Evolutionary conservation across 92 coral and sea anemone species (phyloP).

Genomic region (Pocillopora grandis): DNA sequence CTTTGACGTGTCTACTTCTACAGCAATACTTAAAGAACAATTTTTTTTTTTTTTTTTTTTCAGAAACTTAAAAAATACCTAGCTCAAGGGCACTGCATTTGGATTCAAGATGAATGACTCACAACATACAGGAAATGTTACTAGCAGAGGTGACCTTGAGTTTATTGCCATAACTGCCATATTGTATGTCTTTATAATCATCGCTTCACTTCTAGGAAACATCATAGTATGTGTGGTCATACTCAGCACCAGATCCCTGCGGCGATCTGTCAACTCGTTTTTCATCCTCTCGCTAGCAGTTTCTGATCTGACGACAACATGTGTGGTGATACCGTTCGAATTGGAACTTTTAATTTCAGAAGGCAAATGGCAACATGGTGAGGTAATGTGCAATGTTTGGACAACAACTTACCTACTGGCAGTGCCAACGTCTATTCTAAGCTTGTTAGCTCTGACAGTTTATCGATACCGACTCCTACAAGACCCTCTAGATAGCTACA

Average conservation of each 20-base stretch:
- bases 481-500: constrained; percentile 64
- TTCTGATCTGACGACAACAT: constrained; percentile 74
- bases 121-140: too few species aligned
- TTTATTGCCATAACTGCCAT: background rate
- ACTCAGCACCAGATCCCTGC: constrained; percentile 51
- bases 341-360: constrained; percentile 54
- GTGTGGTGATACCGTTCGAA: constrained; percentile 72
- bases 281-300: constrained; percentile 78
- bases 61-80: too few species aligned
- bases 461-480: constrained; percentile 68
- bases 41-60: too few species aligned
- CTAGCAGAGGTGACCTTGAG: background rate
- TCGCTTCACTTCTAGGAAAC: constrained; percentile 67
- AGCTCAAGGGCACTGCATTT: too few species aligned
- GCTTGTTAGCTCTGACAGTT: constrained; percentile 57
- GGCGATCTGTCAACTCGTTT: constrained; percentile 59
- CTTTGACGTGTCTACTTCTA: too few species aligned
- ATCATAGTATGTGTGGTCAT: constrained; percentile 61
- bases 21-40: too few species aligned
- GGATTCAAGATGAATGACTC: too few species aligned
- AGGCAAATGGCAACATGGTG: constrained; percentile 58
- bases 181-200: constrained; percentile 38
- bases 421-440: constrained; percentile 74
- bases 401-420: constrained; percentile 68
- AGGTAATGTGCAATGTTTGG: constrained; percentile 62